Base-by-base conservation (phyloP, 1,140 invertebrate genomes). In the Pissodes strobi region DNA sequence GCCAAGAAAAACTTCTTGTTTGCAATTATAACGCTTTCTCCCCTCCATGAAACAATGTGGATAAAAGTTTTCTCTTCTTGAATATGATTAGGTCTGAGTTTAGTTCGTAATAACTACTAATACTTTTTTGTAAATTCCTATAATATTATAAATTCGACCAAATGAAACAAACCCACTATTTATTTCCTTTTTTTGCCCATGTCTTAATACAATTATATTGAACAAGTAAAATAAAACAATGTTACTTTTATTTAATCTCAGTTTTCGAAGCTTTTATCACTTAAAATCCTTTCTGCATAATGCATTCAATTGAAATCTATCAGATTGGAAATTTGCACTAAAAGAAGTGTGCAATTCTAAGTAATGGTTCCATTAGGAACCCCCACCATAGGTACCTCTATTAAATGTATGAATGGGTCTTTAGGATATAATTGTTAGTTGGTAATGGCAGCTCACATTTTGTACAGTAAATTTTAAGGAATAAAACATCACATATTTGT, bases 371-470 rank as follows among this genome's bases (percentile, higher is more conserved):
- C 60, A 66, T 74, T 73, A 70, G 69, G 71, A 74, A 73, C 72
- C 73, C 58, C 63, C 71, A 76, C 74, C 74, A 75, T 72, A 69
- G 74, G 76, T 77, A 77, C 75, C 75, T 77, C 74, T 73, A 68
- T 62, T 67, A 69, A 70, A 66, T 74, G 73, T 72, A 71, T 75
- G 72, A 73, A 67, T 60, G 45, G 64, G 51, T 70, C 70, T 69
- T 72, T 64, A 64, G 48, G 53, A 43, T 15, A 39, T 51, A 49
- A n/a, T 51, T 43, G 41, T 39, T 62, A 62, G 59, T 37, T 25
- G 48, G 48, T 56, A 73, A 71, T 69, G 67, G 68, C 69, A 73
- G 71, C 71, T 74, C 71, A 73, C 56, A 57, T 52, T 70, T 72
- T 74, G 71, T 74, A 71, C 70, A 72, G 71, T 73, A 72, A 68